These are phyloP conservation scores for Operophtera brumata DNA, from an alignment of 2,888 invertebrate species.

Conservation along the genomic window DNA sequence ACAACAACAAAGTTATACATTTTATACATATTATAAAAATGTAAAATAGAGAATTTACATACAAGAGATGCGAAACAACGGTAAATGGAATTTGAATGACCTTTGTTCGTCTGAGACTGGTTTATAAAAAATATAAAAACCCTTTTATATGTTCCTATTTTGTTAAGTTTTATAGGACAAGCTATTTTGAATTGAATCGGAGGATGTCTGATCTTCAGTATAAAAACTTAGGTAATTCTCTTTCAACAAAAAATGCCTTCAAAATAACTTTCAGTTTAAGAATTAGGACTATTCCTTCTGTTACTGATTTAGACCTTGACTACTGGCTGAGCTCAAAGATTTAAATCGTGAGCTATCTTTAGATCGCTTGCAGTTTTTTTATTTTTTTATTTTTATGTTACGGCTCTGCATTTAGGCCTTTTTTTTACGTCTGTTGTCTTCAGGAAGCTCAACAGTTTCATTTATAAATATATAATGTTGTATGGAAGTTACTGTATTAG, in stretches of 20 bases:
- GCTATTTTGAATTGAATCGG: slow-evolving; percentile 42
- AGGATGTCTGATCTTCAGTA: slow-evolving; percentile 8
- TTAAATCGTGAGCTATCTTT: too few species aligned
- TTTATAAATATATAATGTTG: too few species aligned
- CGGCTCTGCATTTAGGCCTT: too few species aligned
- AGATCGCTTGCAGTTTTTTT: too few species aligned
- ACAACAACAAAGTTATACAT: slow-evolving; percentile 41
- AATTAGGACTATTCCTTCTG: too few species aligned
- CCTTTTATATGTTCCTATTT: slow-evolving; percentile 18
- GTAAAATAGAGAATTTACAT: slow-evolving; percentile 57
- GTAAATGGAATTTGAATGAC: slow-evolving; percentile 36
- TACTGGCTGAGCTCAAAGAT: too few species aligned
- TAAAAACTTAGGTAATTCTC: slow-evolving; percentile 1
- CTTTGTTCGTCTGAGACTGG: slow-evolving; percentile 27
- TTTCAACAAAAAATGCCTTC: background rate
- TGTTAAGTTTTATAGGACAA: slow-evolving; percentile 6
- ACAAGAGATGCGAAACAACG: slow-evolving; percentile 53
- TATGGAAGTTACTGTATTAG: too few species aligned
- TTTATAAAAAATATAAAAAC: slow-evolving; percentile 13
- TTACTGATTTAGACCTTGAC: too few species aligned
- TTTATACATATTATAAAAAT: slow-evolving; percentile 15
- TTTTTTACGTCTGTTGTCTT: too few species aligned
- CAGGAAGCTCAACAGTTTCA: too few species aligned
- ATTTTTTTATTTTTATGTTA: too few species aligned
- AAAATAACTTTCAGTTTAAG: background rate